phyloP scores from a whole-genome alignment of 2,888 invertebrate genomes.

The Folsomia candida region DNA sequence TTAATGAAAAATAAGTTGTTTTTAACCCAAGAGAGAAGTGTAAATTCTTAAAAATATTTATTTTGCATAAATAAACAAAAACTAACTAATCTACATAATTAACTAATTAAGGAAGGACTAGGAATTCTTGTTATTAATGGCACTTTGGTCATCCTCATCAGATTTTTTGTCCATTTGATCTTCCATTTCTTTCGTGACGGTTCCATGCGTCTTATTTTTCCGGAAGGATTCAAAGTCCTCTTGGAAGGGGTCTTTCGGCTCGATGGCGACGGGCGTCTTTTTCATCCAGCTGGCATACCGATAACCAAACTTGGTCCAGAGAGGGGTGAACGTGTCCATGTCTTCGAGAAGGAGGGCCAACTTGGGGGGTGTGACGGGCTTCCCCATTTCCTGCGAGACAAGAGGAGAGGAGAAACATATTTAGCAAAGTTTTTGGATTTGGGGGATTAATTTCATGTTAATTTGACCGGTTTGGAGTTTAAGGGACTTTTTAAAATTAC shows the following conservation, averaged over 20 bases:
- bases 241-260: conserved; percentile 38
- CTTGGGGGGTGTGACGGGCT: conserved; percentile 10
- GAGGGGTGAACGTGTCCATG: conserved; percentile 31
- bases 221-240: conserved; percentile 24
- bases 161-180: too few species aligned
- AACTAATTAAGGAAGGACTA: too few species aligned
- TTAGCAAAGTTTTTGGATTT: too few species aligned
- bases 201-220: conserved; percentile 10
- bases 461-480: neutral
- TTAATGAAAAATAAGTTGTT: too few species aligned
- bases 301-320: conserved; percentile 38
- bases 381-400: conserved; percentile 41
- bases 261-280: conserved; percentile 15
- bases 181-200: too few species aligned
- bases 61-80: too few species aligned
- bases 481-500: too few species aligned
- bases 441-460: neutral
- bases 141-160: too few species aligned
- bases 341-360: conserved; percentile 20
- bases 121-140: too few species aligned
- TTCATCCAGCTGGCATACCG: conserved; percentile 31
- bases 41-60: too few species aligned
- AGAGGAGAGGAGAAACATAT: neutral
- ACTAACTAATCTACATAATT: too few species aligned
- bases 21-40: too few species aligned